Percentiles rank a stretch among this genome's conserved stretches.
Conservation (phyloP, 53 echinoderm and acorn worm genomes). For the Hippasteria phrygiana region DNA sequence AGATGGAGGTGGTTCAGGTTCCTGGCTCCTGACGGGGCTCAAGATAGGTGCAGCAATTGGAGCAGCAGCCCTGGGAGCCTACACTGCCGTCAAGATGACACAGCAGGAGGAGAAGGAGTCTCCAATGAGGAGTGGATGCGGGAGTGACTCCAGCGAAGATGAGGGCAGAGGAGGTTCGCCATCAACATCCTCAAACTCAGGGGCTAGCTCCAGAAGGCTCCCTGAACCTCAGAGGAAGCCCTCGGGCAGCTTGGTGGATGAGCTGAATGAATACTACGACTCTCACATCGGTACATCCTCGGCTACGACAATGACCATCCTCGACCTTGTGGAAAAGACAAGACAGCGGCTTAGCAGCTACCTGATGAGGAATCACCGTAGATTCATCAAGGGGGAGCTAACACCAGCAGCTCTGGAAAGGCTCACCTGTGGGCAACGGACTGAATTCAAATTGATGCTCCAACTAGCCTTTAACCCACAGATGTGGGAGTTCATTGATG, state of each 20-base stretch:
- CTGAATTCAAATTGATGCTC: constrained; percentile 29
- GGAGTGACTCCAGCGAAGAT: neutral
- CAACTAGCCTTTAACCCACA: constrained; percentile 63
- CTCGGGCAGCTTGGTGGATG: neutral
- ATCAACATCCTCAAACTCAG: neutral
- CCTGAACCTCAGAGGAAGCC: constrained; percentile 5
- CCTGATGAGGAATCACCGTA: constrained; percentile 20
- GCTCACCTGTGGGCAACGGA: neutral
- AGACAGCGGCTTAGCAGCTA: constrained; percentile 14
- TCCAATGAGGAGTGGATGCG: too few species aligned
- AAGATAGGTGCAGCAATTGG: constrained; percentile 45
- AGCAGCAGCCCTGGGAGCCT: constrained; percentile 34
- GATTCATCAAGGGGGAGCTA: constrained; percentile 34
- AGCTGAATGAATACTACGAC: constrained; percentile 16
- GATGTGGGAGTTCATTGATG: constrained; percentile 73
- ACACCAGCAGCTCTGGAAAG: constrained; percentile 28
- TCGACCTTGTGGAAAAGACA: constrained; percentile 27
- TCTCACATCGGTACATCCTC: constrained; percentile 8
- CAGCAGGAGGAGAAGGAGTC: too few species aligned
- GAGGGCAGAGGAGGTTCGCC: neutral
- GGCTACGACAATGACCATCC: constrained; percentile 29
- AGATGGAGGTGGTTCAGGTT: neutral
- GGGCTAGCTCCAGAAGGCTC: neutral
- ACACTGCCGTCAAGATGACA: constrained; percentile 18
- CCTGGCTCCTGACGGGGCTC: constrained; percentile 32